A percentile compares a stretch with the other conserved stretches of the same genome.
These are phyloP conservation scores for Drosophila monieri DNA, from an alignment of 2,888 invertebrate genomes.

Conservation along the genomic window DNA sequence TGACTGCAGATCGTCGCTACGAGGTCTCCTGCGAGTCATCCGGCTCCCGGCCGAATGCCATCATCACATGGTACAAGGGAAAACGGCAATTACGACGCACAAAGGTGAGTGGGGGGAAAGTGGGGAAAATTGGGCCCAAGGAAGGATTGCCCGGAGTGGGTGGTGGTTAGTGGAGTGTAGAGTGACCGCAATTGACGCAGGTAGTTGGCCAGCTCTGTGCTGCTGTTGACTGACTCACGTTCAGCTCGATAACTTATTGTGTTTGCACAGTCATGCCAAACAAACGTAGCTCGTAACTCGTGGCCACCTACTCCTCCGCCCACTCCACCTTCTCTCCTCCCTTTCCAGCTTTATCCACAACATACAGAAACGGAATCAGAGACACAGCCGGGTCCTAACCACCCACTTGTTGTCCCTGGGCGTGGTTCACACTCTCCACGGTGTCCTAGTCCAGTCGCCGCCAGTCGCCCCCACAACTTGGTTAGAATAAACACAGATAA, in stretches of 20 bases:
- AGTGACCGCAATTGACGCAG: slow-evolving; percentile 73
- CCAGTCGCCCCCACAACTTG: slow-evolving; percentile 36
- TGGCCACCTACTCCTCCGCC: slow-evolving; percentile 12
- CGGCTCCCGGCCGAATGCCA: slow-evolving; percentile 93
- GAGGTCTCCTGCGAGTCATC: slow-evolving; percentile 93
- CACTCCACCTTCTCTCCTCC: neutral
- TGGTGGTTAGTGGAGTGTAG: slow-evolving; percentile 13
- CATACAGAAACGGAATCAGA: slow-evolving; percentile 10
- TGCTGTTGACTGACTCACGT: slow-evolving; percentile 69
- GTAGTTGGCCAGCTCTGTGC: slow-evolving; percentile 32
- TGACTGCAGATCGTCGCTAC: slow-evolving; percentile 93
- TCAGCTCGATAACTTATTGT: slow-evolving; percentile 77
- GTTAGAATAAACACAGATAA: slow-evolving; percentile 81
- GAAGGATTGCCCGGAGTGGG: neutral
- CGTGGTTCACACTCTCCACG: slow-evolving; percentile 65
- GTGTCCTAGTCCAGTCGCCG: slow-evolving; percentile 27
- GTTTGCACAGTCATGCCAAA: slow-evolving; percentile 74
- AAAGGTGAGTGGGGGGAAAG: slow-evolving; percentile 86
- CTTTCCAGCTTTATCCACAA: slow-evolving; percentile 12
- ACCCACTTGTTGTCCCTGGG: slow-evolving; percentile 76
- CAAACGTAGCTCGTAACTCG: slow-evolving; percentile 63
- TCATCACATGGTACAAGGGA: slow-evolving; percentile 95
- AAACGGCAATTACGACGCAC: slow-evolving; percentile 92
- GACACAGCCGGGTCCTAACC: slow-evolving; percentile 7
- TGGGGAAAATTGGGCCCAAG: neutral